Base-by-base conservation (phyloP, 1,140 invertebrate genomes). In the Microplitis mediator region DNA sequence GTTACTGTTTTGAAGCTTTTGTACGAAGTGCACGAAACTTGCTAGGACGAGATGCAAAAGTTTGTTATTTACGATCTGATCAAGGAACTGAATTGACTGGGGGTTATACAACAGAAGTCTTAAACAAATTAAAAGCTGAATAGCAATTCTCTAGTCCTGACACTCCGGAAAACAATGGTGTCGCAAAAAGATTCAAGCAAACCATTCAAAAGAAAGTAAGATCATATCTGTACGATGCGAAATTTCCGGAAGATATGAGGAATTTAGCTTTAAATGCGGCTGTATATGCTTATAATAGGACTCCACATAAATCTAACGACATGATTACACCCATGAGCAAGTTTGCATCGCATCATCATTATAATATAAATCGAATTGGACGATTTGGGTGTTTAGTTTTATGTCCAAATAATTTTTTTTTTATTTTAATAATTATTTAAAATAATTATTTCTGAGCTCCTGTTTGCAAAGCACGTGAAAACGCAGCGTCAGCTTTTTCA, bases 161-260 rank as follows among this genome's bases (percentile, higher is more conserved):
- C 63, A 78, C 78, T 4, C 81, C 83, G 54, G 67, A 82, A 62
- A 78, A 81, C 67, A 87, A 87, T 75, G 83, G 82, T 23, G 73
- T 79, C 4, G 64, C 80, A 8, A 80, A 87, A 72, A 50, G 84
- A 51, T 77, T 79, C 34, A 86, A 85, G 69, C 71, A 83, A 58
- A 85, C 78, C 0, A 72, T 85, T 4, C 74, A 77, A n/a, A 74
- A 79, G 6, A 76, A 75, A 62, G 78, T 80, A 4, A 35, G 80
- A 61, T 58, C 79, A 6, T 74, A 84, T 63, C 64, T 86, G 23
- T 65, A 72, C 13, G 78, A 85, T 58, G 69, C 76, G 36, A 36
- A 74, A 6, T 62, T 86, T 8, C 64, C 71, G n/a, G 32, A 69
- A 32, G 75, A 73, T 52, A 82, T 80, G 76, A 87, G 83, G 80